These are phyloP conservation scores for Seriola aureovittata DNA, from an alignment of 2,113 vertebrate species.

Conservation along the genomic window DNA sequence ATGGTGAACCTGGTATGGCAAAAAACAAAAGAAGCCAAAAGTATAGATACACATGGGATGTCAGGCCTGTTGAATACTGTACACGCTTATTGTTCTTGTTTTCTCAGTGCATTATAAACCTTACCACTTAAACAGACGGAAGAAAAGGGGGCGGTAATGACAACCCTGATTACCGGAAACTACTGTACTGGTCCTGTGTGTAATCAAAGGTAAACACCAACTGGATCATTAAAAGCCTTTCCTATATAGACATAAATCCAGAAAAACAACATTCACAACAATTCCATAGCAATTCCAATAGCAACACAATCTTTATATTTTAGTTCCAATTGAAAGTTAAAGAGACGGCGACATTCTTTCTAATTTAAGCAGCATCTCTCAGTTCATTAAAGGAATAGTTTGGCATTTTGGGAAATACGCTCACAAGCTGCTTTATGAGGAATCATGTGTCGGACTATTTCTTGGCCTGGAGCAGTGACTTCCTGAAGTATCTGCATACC, in stretches of 20 bases:
- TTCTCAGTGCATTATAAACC: conserved; percentile 34
- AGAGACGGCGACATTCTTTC: conserved; percentile 37
- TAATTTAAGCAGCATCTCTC: conserved; percentile 16
- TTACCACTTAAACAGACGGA: conserved; percentile 32
- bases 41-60: conserved; percentile 7
- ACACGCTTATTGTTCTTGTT: conserved; percentile 13
- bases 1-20: conserved; percentile 33
- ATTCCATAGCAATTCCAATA: conserved; percentile 4
- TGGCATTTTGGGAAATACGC: background rate
- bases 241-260: conserved; percentile 12
- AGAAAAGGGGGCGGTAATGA: conserved; percentile 21
- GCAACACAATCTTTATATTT: conserved; percentile 34
- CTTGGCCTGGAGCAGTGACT: background rate
- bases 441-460: background rate
- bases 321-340: conserved; percentile 48
- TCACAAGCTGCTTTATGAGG: background rate
- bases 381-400: conserved; percentile 18
- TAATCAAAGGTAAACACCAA: conserved; percentile 39
- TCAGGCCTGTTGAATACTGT: conserved; percentile 14
- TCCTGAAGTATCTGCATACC: background rate
- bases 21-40: conserved; percentile 12
- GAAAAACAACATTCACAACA: conserved; percentile 54
- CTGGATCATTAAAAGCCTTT: conserved; percentile 12
- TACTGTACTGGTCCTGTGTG: conserved; percentile 16
- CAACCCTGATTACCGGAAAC: conserved; percentile 43